A percentile compares a stretch with the other conserved stretches of the same genome.
These are phyloP conservation scores for Stomatorhinus ivindoensis DNA, from an alignment of 2,113 vertebrate genomes.

Conservation along the genomic window DNA sequence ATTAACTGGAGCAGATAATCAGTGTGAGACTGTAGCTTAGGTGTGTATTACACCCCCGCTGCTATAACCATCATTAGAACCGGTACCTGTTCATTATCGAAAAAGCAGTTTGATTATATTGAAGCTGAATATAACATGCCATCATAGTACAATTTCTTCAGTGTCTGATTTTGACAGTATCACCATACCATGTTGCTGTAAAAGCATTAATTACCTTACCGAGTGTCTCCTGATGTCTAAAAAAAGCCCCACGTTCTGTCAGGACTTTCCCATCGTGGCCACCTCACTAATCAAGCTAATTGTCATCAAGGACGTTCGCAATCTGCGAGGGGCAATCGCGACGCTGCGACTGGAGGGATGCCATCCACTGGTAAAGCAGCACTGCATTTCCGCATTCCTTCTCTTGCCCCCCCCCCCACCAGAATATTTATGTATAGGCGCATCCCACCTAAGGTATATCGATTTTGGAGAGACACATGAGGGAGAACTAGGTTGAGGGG, in stretches of 20 bases:
- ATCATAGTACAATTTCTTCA: not conserved
- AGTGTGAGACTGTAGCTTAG: not conserved
- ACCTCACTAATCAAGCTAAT: slow-evolving; percentile 46
- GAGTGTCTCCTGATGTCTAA: not conserved
- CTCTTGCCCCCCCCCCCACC: not conserved
- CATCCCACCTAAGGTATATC: not conserved
- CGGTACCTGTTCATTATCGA: not conserved
- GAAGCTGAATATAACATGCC: not conserved
- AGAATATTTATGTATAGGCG: no score
- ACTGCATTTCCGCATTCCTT: not conserved
- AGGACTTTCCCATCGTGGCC: slow-evolving; percentile 25
- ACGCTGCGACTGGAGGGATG: not conserved
- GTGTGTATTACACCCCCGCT: not conserved
- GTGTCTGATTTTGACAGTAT: not conserved
- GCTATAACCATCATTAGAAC: not conserved
- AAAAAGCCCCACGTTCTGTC: not conserved
- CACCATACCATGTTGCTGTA: not conserved
- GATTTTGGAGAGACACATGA: not conserved
- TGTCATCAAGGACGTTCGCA: slow-evolving; percentile 29
- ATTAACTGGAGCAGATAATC: slow-evolving; percentile 6
- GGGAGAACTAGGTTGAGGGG: not conserved
- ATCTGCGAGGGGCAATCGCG: slow-evolving; percentile 32
- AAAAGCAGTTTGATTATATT: not conserved
- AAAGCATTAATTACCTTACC: not conserved
- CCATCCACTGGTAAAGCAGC: not conserved